These are phyloP conservation scores for Telenomus remus DNA, from an alignment of 1,140 invertebrate genomes.

Conservation along the genomic window DNA sequence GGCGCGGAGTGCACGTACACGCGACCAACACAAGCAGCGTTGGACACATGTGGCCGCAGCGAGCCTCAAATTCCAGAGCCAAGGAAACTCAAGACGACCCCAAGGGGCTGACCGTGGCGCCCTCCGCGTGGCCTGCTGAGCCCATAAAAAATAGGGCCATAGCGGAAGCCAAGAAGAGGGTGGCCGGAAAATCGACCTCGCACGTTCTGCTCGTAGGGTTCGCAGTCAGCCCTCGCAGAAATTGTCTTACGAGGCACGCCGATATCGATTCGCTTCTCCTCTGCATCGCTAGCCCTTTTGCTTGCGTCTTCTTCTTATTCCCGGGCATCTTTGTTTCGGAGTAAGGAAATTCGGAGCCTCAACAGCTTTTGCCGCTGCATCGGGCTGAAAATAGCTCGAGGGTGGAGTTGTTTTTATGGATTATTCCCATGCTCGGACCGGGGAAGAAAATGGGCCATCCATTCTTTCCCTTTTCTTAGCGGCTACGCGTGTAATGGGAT, in stretches of 20 bases:
- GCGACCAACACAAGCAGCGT: constrained; percentile 7
- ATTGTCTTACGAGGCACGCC: constrained; percentile 53
- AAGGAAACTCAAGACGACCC: constrained; percentile 57
- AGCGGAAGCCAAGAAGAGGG: constrained; percentile 48
- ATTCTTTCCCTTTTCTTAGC: constrained; percentile 21
- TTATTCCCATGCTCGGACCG: constrained; percentile 34
- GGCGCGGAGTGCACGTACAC: constrained; percentile 9
- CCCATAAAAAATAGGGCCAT: constrained; percentile 59
- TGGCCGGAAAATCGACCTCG: constrained; percentile 45
- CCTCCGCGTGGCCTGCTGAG: constrained; percentile 49
- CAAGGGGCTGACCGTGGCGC: constrained; percentile 54
- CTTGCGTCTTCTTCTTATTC: constrained; percentile 26
- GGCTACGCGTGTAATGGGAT: constrained; percentile 31
- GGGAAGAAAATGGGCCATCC: constrained; percentile 44
- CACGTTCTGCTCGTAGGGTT: constrained; percentile 17
- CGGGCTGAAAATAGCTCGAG: constrained; percentile 46
- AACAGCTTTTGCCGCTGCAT: constrained; percentile 45
- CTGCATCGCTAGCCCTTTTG: constrained; percentile 33
- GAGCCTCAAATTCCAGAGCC: constrained; percentile 54
- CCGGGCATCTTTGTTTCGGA: constrained; percentile 18
- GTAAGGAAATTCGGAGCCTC: constrained; percentile 44
- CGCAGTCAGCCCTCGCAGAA: constrained; percentile 43
- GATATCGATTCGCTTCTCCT: constrained; percentile 48
- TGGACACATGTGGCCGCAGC: constrained; percentile 29
- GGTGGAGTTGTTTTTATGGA: constrained; percentile 41